Percentiles rank a stretch among this genome's conserved stretches.
These are phyloP conservation scores for Phalacrocorax aristotelis DNA, from an alignment of 2,113 vertebrate genomes.

Conservation along the genomic window DNA sequence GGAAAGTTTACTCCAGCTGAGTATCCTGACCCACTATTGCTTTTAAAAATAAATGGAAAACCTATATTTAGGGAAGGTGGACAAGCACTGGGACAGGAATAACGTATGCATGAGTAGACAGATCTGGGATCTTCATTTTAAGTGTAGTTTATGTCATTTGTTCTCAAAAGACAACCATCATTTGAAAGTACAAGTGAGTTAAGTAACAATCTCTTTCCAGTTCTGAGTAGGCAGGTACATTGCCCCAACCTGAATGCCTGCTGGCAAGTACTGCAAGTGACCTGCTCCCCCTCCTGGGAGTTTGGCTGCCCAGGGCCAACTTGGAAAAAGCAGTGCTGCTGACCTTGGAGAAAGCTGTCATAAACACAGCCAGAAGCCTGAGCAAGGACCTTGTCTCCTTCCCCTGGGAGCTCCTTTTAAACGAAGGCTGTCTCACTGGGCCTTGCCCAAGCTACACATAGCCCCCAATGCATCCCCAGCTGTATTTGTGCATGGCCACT, in stretches of 20 bases:
- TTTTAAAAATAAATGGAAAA: background rate
- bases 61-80: background rate
- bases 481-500: fast-evolving
- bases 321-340: background rate
- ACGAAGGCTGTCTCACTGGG: fast-evolving
- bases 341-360: background rate
- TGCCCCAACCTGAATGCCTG: background rate
- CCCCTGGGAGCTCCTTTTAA: background rate
- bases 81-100: background rate
- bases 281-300: background rate
- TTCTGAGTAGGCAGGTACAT: background rate
- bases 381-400: fast-evolving
- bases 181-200: background rate
- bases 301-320: background rate
- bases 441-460: background rate
- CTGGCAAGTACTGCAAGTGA: background rate
- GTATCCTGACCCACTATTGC: background rate
- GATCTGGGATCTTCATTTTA: background rate
- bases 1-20: background rate
- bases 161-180: background rate
- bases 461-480: background rate
- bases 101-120: background rate
- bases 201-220: background rate
- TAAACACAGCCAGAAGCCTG: background rate
- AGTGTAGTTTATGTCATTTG: background rate